phyloP scores from a whole-genome alignment of 2,797 vertebrate genomes.

The Octomys mimax region DNA sequence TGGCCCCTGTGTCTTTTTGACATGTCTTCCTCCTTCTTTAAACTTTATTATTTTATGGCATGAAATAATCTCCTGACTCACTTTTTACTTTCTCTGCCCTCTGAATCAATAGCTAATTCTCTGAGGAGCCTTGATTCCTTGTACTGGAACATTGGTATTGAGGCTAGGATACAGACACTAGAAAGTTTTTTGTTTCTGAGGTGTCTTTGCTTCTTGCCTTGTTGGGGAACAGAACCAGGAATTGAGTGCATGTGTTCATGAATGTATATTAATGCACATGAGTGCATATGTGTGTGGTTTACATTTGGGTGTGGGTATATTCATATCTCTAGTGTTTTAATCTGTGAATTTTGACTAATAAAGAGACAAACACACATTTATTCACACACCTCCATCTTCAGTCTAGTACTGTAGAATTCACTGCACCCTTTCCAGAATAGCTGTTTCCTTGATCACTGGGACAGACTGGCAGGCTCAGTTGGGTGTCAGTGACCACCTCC shows the following conservation, averaged over 20 bases:
- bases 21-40: slow-evolving; percentile 13
- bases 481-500: not conserved
- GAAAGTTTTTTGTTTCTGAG: not conserved
- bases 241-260: not conserved
- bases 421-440: not conserved
- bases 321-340: slow-evolving; percentile 42
- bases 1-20: slow-evolving; percentile 27
- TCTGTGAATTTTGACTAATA: not conserved
- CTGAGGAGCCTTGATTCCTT: not conserved
- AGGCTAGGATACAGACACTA: not conserved
- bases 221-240: not conserved
- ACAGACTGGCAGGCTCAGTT: not conserved
- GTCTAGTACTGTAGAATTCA: not conserved
- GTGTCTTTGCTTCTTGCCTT: not conserved
- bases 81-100: slow-evolving; percentile 36
- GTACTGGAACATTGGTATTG: not conserved
- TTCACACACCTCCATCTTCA: not conserved
- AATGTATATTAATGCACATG: not conserved
- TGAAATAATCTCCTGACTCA: not conserved
- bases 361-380: not conserved
- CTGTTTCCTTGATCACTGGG: not conserved
- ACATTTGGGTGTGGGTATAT: not conserved
- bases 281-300: not conserved
- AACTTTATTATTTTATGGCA: slow-evolving; percentile 9
- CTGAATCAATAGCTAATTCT: not conserved